These are phyloP conservation scores for Rhinoderma darwinii DNA, from an alignment of 2,113 vertebrate genomes.

Conservation along the genomic window DNA sequence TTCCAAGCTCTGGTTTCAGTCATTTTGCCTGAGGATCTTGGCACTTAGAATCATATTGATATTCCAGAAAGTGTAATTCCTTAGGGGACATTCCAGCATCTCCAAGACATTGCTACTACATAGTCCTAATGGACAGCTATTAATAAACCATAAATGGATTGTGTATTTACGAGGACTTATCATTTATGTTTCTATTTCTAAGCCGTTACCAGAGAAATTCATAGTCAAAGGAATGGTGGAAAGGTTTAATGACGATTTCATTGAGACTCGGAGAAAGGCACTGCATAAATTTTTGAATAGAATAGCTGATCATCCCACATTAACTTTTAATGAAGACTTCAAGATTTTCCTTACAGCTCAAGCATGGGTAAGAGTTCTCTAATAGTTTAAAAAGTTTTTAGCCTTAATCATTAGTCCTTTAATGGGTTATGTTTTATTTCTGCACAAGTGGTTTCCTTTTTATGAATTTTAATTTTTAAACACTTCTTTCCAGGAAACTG, in stretches of 20 bases:
- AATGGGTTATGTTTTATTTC: not conserved
- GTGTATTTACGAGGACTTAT: not conserved
- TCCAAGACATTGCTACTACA: not conserved
- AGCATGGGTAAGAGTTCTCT: slow-evolving; percentile 75
- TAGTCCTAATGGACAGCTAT: not conserved
- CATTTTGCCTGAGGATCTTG: not conserved
- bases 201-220: slow-evolving; percentile 97
- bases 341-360: slow-evolving; percentile 91
- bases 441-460: slow-evolving; percentile 23
- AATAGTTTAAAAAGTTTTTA: slow-evolving; percentile 7
- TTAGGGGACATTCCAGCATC: not conserved
- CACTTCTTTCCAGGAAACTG: slow-evolving; percentile 34
- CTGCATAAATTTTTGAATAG: slow-evolving; percentile 90
- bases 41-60: not conserved
- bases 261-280: slow-evolving; percentile 89
- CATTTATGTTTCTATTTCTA: slow-evolving; percentile 52
- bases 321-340: slow-evolving; percentile 89
- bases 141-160: not conserved
- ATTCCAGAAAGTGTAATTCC: not conserved
- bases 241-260: slow-evolving; percentile 92
- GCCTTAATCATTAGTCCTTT: not conserved
- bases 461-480: slow-evolving; percentile 41
- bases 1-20: not conserved
- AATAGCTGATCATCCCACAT: slow-evolving; percentile 88
- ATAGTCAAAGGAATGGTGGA: slow-evolving; percentile 96